Evolutionary conservation across 2,888 invertebrate species (phyloP).

Genomic region (Polietes domitor): DNA sequence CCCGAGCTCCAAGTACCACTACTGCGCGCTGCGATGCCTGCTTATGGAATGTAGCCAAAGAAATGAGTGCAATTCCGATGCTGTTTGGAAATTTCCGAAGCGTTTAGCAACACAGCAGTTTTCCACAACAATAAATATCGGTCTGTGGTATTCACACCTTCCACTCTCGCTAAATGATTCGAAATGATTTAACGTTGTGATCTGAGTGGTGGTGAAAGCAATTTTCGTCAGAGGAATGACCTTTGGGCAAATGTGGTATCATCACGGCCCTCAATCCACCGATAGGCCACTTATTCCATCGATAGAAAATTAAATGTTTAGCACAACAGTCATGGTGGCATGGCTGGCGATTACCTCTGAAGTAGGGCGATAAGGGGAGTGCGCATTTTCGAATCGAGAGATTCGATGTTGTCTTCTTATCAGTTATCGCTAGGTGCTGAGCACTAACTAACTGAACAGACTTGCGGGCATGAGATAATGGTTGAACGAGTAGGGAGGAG

Average conservation of each 20-base stretch:
- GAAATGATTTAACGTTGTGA: background rate
- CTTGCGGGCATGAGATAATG: too few species aligned
- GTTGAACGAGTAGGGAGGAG: too few species aligned
- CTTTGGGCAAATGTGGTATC: constrained; percentile 9
- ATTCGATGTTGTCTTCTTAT: background rate
- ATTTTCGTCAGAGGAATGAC: constrained; percentile 19
- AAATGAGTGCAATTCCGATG: constrained; percentile 18
- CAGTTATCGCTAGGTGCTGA: background rate
- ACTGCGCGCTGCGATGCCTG: background rate
- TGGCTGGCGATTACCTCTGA: too few species aligned
- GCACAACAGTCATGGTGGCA: background rate
- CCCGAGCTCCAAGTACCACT: background rate
- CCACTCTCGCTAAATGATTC: constrained; percentile 11
- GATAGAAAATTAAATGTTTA: too few species aligned
- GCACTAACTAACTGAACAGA: too few species aligned
- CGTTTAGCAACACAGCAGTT: background rate
- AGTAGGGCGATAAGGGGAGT: background rate
- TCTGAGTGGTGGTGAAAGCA: constrained; percentile 16
- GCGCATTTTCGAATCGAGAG: background rate
- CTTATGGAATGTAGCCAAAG: constrained; percentile 16
- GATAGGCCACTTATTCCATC: background rate
- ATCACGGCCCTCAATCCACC: constrained; percentile 7
- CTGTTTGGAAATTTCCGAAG: constrained; percentile 26
- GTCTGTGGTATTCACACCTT: constrained; percentile 11
- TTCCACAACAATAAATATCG: constrained; percentile 1